A percentile compares a stretch with the other conserved stretches of the same genome.
These are phyloP conservation scores for Hirtodrosophila cameraria DNA, from an alignment of 2,888 invertebrate species.

Conservation along the genomic window DNA sequence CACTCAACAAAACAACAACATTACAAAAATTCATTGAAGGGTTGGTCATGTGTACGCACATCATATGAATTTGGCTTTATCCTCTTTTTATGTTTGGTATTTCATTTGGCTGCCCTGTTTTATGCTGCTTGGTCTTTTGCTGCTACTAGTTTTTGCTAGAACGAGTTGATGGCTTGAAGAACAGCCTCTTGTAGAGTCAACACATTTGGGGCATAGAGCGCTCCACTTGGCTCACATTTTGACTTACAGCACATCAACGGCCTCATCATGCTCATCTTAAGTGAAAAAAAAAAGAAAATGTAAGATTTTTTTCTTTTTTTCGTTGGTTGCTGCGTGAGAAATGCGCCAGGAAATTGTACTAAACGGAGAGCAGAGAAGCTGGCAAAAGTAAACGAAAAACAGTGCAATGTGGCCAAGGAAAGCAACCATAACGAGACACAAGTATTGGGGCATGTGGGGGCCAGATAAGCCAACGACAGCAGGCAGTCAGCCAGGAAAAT, in stretches of 20 bases:
- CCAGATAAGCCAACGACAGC: slow-evolving; percentile 62
- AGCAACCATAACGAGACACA: slow-evolving; percentile 56
- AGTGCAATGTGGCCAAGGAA: slow-evolving; percentile 41
- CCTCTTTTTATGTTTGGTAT: slow-evolving; percentile 26
- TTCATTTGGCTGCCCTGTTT: slow-evolving; percentile 27
- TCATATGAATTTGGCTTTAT: slow-evolving; percentile 55
- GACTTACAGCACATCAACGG: slow-evolving; percentile 68
- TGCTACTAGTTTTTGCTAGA: slow-evolving; percentile 14
- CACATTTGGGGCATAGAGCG: slow-evolving; percentile 32
- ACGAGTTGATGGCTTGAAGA: slow-evolving; percentile 4
- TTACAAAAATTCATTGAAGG: neutral
- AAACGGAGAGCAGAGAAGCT: slow-evolving; percentile 59
- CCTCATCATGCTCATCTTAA: slow-evolving; percentile 60
- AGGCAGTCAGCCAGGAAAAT: slow-evolving; percentile 57
- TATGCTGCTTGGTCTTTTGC: slow-evolving; percentile 13
- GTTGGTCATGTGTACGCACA: slow-evolving; percentile 11
- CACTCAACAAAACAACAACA: neutral
- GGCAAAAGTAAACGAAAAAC: slow-evolving; percentile 40
- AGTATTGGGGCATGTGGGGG: slow-evolving; percentile 6
- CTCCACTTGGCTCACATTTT: slow-evolving; percentile 46
- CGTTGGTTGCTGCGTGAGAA: slow-evolving; percentile 51
- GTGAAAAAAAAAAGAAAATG: slow-evolving; percentile 71
- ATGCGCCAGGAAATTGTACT: slow-evolving; percentile 73
- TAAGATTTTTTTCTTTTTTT: slow-evolving; percentile 20
- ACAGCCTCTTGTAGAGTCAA: slow-evolving; percentile 49